These are phyloP conservation scores for Herpailurus yagouaroundi DNA, from an alignment of 2,113 vertebrate species.

Conservation along the genomic window DNA sequence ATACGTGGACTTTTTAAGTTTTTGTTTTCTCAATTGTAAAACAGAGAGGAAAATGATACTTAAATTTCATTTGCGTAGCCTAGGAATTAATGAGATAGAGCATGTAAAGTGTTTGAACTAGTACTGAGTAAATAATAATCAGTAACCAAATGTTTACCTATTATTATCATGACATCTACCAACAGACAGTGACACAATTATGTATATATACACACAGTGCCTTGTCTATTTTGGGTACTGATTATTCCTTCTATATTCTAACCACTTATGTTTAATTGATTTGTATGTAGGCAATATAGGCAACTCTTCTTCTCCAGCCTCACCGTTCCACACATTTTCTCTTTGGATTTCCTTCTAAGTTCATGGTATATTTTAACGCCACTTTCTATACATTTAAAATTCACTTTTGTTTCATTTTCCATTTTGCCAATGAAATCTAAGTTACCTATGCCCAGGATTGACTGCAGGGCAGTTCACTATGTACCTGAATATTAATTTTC, in stretches of 20 bases:
- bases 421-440: background rate
- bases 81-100: background rate
- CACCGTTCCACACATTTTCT: background rate
- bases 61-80: background rate
- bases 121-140: background rate
- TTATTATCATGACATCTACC: background rate
- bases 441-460: background rate
- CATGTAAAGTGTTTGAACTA: background rate
- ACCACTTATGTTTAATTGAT: background rate
- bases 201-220: accelerated
- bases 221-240: background rate
- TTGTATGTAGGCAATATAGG: background rate
- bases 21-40: background rate
- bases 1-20: background rate
- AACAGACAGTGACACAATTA: background rate
- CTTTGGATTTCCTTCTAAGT: background rate
- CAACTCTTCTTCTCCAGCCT: background rate
- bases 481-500: background rate
- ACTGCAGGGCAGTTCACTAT: background rate
- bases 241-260: background rate
- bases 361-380: background rate
- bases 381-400: background rate
- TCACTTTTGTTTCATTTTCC: background rate
- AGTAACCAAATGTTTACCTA: background rate
- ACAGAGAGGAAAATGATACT: background rate